phyloP scores from a whole-genome alignment of 1,140 invertebrate genomes.

The Galendromus occidentalis region DNA sequence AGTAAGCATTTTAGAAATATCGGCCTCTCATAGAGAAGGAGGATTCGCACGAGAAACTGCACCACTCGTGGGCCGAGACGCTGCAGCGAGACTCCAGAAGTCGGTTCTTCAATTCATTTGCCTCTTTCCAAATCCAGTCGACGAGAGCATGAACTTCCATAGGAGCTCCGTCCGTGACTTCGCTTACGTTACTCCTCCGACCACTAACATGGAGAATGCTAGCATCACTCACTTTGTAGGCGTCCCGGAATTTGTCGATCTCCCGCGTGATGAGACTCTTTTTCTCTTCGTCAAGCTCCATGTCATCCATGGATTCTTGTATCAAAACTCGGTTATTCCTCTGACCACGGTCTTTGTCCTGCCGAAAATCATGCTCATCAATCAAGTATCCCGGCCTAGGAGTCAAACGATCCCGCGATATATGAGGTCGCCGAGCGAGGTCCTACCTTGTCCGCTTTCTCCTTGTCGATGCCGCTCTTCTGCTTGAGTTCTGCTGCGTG shows the following conservation, averaged over 20 bases:
- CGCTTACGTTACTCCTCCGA: no score
- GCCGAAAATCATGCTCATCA: background rate
- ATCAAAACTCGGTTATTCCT: background rate
- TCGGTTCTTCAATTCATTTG: constrained; percentile 24
- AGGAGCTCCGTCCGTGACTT: no score
- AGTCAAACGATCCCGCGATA: no score
- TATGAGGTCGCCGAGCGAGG: constrained; percentile 21
- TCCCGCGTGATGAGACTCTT: constrained; percentile 72
- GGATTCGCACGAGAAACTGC: no score
- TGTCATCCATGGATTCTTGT: constrained; percentile 26
- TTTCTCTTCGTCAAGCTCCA: constrained; percentile 78
- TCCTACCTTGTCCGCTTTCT: constrained; percentile 13
- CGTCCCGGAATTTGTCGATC: constrained; percentile 89
- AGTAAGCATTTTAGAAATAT: no score
- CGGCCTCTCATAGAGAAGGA: no score
- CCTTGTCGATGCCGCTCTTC: background rate
- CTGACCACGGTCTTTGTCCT: background rate
- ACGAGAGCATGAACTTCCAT: no score
- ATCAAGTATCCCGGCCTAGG: no score
- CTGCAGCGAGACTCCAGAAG: no score
- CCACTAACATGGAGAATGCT: no score
- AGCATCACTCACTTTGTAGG: constrained; percentile 61
- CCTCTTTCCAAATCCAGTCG: constrained; percentile 22
- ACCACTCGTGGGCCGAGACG: no score
- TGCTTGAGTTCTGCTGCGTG: constrained; percentile 20